Base-by-base conservation (phyloP, 2,113 vertebrate genomes). In the Chascanopsetta lugubris region DNA sequence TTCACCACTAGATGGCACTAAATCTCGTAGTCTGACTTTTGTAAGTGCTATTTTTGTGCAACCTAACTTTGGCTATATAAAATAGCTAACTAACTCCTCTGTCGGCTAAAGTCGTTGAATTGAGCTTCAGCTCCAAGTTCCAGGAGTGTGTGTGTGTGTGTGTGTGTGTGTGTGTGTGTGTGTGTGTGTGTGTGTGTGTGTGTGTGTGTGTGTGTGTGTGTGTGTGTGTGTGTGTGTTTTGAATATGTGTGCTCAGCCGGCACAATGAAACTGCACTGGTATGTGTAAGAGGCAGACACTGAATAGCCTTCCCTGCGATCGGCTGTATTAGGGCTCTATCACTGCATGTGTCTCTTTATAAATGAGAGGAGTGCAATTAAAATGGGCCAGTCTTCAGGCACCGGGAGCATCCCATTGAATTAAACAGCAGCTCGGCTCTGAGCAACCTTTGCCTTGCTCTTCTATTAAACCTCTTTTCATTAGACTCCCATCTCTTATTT, bases 391-490 rank as follows among this genome's bases (percentile, higher is more conserved):
- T 84, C 69, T 86, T 84, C 82, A 80, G 76, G 77, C 82, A 80
- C 47, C 53, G 36, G 68, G 71, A 80, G 69, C 84, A 79, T 83
- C 81, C 80, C 75, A 75, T 80, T 80, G 81, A 88, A 87, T 89
- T 85, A 89, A 86, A 82, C 68, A 85, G 79, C 75, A 82, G 75
- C 73, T 78, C 75, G 75, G 68, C 84, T 87, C 69, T 63, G 60
- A 85, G 79, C 84, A 74, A 85, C 85, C 83, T 88, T 80, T 84
- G 85, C 72, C 82, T 75, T 56, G 75, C 77, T 81, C 84, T 75
- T 80, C 79, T 79, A 86, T 87, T 86, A 88, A 88, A 88, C 77
- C 73, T 81, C 85, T 88, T 89, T 90, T 90, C 85, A 89, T 89
- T 88, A 89, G 71, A 69, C 81, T 72, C 83, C 82, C 71, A 79